Conservation (phyloP, 2,113 vertebrate genomes). For the Phalacrocorax aristotelis region DNA sequence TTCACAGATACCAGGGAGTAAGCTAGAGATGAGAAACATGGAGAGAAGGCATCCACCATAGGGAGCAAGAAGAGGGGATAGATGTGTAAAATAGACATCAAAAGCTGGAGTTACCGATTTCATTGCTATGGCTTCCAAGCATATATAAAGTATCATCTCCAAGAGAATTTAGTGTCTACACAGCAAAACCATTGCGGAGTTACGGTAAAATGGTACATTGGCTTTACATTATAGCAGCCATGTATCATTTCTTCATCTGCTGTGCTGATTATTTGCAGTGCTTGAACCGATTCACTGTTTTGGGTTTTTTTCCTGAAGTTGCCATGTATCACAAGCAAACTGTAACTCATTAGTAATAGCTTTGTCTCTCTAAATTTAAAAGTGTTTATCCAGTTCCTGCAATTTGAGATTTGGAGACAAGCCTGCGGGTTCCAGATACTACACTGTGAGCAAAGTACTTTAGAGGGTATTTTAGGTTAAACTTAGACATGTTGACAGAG, state of each 20-base stretch:
- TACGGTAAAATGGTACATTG: not conserved
- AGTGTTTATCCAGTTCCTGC: slow-evolving; percentile 7
- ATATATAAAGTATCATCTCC: not conserved
- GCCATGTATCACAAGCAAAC: not conserved
- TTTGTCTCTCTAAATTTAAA: slow-evolving; percentile 4
- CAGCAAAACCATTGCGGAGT: not conserved
- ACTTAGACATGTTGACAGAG: not conserved
- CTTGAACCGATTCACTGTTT: not conserved
- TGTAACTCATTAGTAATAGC: not conserved
- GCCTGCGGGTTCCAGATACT: not conserved
- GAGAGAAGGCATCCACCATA: not conserved
- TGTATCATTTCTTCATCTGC: not conserved
- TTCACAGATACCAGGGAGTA: not conserved
- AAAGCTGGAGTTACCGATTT: not conserved
- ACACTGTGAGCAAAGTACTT: not conserved
- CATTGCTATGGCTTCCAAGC: not conserved
- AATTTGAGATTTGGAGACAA: not conserved
- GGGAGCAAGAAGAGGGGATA: not conserved
- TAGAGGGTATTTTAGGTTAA: slow-evolving; percentile 25
- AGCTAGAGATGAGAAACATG: not conserved
- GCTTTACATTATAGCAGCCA: not conserved
- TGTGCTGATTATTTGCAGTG: not conserved
- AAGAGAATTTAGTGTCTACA: not conserved
- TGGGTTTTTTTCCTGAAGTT: not conserved
- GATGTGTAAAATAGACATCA: not conserved